phyloP scores from a whole-genome alignment of 2,888 invertebrate genomes.

The Blastobasis adustella region DNA sequence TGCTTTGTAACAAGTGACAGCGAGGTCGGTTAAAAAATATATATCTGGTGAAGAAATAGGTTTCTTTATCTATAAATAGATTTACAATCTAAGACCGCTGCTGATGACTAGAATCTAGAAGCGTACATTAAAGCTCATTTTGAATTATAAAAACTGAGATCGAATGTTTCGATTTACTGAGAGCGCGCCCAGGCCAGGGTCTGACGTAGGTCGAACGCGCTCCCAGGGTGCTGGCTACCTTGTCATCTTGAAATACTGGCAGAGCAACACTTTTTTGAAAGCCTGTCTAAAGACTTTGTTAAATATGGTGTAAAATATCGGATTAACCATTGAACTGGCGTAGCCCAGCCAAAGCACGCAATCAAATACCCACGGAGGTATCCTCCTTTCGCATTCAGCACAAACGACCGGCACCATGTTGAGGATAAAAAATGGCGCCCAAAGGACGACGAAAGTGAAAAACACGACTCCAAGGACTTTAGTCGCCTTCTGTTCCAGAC shows the following conservation, averaged over 20 bases:
- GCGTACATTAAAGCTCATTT: constrained; percentile 45
- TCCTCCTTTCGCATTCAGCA: constrained; percentile 83
- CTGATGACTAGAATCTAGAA: constrained; percentile 26
- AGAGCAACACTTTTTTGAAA: constrained; percentile 89
- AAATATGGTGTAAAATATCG: constrained; percentile 96
- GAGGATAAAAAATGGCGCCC: constrained; percentile 96
- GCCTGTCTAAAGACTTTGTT: constrained; percentile 95
- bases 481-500: constrained; percentile 96
- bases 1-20: constrained; percentile 13
- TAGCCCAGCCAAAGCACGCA: constrained; percentile 95
- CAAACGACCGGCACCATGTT: constrained; percentile 91
- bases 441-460: constrained; percentile 94
- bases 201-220: constrained; percentile 63
- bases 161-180: constrained; percentile 61
- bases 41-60: constrained; percentile 8
- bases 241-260: constrained; percentile 77
- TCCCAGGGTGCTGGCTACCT: constrained; percentile 72
- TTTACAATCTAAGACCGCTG: constrained; percentile 12
- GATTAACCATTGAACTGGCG: constrained; percentile 95
- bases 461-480: constrained; percentile 96
- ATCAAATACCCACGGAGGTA: constrained; percentile 87
- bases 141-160: constrained; percentile 59
- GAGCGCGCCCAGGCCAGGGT: constrained; percentile 63
- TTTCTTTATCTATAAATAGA: not conserved
- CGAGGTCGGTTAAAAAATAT: constrained; percentile 12